These are phyloP conservation scores for Orthonevra nobilis DNA, from an alignment of 2,888 invertebrate genomes.

Conservation along the genomic window DNA sequence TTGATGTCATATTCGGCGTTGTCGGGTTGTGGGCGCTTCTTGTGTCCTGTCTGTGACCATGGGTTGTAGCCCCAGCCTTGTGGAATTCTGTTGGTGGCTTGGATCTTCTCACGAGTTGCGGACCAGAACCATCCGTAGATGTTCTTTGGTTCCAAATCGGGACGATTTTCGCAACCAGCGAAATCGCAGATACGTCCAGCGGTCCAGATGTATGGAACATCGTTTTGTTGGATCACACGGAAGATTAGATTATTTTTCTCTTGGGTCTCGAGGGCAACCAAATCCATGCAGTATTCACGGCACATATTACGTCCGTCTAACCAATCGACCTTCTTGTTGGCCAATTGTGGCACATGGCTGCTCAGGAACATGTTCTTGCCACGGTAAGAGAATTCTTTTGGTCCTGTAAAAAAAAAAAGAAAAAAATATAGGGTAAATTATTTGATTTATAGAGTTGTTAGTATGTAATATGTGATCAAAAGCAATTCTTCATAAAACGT, in stretches of 20 bases:
- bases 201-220: slow-evolving; percentile 96
- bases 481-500: too few relatives aligned
- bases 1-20: slow-evolving; percentile 95
- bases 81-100: slow-evolving; percentile 87
- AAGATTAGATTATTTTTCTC: slow-evolving; percentile 94
- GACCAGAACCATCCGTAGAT: slow-evolving; percentile 97
- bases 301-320: slow-evolving; percentile 94
- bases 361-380: slow-evolving; percentile 95
- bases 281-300: slow-evolving; percentile 96
- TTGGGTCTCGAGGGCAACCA: slow-evolving; percentile 93
- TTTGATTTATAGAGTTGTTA: too few relatives aligned
- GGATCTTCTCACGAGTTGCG: slow-evolving; percentile 91
- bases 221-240: slow-evolving; percentile 92
- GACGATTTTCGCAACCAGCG: slow-evolving; percentile 93
- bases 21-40: slow-evolving; percentile 92
- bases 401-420: slow-evolving; percentile 83
- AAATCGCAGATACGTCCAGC: slow-evolving; percentile 95
- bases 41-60: slow-evolving; percentile 95
- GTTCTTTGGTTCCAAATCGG: slow-evolving; percentile 92
- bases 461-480: too few relatives aligned
- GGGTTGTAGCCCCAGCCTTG: slow-evolving; percentile 87
- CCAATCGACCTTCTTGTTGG: slow-evolving; percentile 93
- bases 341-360: slow-evolving; percentile 88
- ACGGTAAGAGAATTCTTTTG: slow-evolving; percentile 93
- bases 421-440: slow-evolving; percentile 27